phyloP scores from a whole-genome alignment of 2,888 invertebrate genomes.

The Synanthedon myopaeformis region DNA sequence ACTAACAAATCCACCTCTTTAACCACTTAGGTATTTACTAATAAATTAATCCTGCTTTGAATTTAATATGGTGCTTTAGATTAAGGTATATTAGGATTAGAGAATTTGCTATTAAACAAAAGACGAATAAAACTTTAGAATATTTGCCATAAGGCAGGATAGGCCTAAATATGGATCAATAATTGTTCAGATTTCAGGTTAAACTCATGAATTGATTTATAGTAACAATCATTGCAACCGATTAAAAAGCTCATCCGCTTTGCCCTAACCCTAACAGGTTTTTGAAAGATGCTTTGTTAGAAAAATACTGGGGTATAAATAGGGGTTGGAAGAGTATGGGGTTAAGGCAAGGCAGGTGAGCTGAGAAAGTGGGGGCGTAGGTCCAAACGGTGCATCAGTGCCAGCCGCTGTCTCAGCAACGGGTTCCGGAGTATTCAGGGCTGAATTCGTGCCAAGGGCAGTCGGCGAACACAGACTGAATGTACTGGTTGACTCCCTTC shows the following conservation, averaged over 20 bases:
- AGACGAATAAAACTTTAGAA: too few species aligned
- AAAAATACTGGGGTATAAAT: background rate
- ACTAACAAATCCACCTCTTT: slow-evolving; percentile 34
- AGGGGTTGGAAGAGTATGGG: slow-evolving; percentile 12
- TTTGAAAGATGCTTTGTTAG: background rate
- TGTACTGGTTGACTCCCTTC: slow-evolving; percentile 83
- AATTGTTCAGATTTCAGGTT: too few species aligned
- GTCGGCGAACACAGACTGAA: slow-evolving; percentile 94
- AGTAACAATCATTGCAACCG: slow-evolving; percentile 34
- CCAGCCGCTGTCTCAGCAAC: slow-evolving; percentile 90
- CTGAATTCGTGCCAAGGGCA: slow-evolving; percentile 91
- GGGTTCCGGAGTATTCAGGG: slow-evolving; percentile 84
- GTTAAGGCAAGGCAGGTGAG: slow-evolving; percentile 56
- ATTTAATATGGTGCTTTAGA: background rate
- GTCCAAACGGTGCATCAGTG: slow-evolving; percentile 91
- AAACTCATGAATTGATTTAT: background rate
- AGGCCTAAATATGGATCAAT: too few species aligned
- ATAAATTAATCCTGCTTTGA: background rate
- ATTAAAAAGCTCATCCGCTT: slow-evolving; percentile 59
- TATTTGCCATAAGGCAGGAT: too few species aligned
- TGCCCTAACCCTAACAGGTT: slow-evolving; percentile 61
- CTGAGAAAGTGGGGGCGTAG: slow-evolving; percentile 69
- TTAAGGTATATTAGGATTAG: too few species aligned
- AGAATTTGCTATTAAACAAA: too few species aligned
- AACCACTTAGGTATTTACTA: slow-evolving; percentile 4